These are phyloP conservation scores for Heterodera filipjevi DNA, from an alignment of 2,888 invertebrate genomes.

Conservation along the genomic window DNA sequence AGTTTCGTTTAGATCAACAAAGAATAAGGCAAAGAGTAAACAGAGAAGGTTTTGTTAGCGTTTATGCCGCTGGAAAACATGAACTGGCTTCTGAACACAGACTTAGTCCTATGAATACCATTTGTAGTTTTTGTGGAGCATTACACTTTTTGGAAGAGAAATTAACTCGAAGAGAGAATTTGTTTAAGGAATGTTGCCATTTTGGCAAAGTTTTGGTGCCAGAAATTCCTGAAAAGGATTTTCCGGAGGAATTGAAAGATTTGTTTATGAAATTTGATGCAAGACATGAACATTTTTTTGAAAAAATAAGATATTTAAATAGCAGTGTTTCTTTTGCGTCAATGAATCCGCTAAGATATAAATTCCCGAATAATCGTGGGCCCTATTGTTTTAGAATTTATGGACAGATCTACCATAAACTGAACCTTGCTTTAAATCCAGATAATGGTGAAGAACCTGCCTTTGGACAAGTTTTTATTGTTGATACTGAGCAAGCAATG, in stretches of 20 bases:
- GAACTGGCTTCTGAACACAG: background rate
- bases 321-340: too few species aligned
- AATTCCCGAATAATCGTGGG: background rate
- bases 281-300: too few species aligned
- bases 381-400: background rate
- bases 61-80: background rate
- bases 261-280: too few species aligned
- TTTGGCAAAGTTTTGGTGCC: background rate
- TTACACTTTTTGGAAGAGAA: background rate
- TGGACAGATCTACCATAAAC: background rate
- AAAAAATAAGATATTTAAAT: too few species aligned
- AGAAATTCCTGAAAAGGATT: background rate
- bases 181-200: slow-evolving; percentile 11
- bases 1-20: too few species aligned
- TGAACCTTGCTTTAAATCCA: background rate
- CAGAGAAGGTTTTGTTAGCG: too few species aligned
- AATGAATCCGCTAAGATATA: background rate
- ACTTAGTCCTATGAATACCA: background rate
- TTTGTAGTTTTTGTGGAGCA: background rate
- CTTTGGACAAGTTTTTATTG: background rate
- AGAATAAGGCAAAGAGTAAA: background rate
- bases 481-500: slow-evolving; percentile 2
- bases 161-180: background rate
- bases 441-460: background rate
- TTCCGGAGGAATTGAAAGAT: background rate